A percentile compares a stretch with the other conserved stretches of the same genome.
These are phyloP conservation scores for Limnothrissa miodon DNA, from an alignment of 2,113 vertebrate species.

Conservation along the genomic window DNA sequence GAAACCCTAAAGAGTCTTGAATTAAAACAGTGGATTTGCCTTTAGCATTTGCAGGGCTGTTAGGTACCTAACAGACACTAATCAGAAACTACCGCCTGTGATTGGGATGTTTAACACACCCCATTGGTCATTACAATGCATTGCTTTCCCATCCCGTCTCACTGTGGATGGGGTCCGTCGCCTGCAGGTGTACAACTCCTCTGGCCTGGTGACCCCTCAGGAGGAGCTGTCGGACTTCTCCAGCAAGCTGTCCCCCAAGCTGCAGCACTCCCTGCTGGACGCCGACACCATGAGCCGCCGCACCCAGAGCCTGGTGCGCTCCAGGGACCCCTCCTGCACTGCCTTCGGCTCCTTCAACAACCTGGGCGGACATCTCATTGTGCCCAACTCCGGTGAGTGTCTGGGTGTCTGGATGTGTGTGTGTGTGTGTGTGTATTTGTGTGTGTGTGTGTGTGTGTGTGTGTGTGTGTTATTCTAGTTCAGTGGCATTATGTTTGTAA, in stretches of 20 bases:
- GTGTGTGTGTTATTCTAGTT: background rate
- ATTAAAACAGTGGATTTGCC: too few relatives aligned
- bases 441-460: background rate
- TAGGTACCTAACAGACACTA: background rate
- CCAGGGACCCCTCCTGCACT: constrained; percentile 88
- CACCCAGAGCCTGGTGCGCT: constrained; percentile 84
- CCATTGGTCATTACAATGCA: background rate
- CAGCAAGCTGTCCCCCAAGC: constrained; percentile 89
- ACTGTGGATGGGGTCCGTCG: background rate
- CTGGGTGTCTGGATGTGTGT: background rate
- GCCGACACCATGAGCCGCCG: constrained; percentile 84
- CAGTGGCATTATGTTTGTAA: too few relatives aligned
- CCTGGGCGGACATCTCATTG: constrained; percentile 90
- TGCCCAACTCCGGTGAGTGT: constrained; percentile 82
- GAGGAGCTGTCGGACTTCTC: constrained; percentile 90
- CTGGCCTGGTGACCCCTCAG: constrained; percentile 88
- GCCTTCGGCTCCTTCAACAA: constrained; percentile 94
- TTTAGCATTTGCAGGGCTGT: too few relatives aligned
- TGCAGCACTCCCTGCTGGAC: constrained; percentile 86
- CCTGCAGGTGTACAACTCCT: constrained; percentile 83
- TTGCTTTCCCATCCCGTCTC: background rate
- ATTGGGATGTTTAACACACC: background rate
- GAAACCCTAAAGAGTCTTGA: too few relatives aligned
- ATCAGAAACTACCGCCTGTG: too few relatives aligned
- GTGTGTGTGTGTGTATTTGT: background rate